These are phyloP conservation scores for Amphipoea lucens DNA, from an alignment of 2,888 invertebrate genomes.

Conservation along the genomic window DNA sequence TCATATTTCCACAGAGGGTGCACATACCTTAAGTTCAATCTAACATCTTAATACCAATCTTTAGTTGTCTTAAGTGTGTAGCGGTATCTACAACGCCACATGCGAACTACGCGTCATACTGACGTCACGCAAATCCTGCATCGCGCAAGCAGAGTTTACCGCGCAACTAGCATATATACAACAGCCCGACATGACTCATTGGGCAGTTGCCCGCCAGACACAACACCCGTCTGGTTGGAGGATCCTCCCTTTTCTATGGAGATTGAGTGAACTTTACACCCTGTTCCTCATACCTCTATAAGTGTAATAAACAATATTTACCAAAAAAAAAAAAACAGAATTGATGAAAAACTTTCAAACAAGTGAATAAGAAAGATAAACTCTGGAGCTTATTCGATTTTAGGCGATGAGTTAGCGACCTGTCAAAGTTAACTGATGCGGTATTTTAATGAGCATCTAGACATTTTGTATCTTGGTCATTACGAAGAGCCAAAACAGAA, in stretches of 20 bases:
- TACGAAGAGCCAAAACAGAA: slow-evolving; percentile 5
- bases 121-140: too few species aligned
- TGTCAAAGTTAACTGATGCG: slow-evolving; percentile 12
- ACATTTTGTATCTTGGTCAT: slow-evolving; percentile 2
- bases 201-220: too few species aligned
- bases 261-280: too few species aligned
- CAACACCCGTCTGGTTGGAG: too few species aligned
- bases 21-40: neutral
- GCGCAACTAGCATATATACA: too few species aligned
- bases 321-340: neutral
- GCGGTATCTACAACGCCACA: too few species aligned
- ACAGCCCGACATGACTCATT: too few species aligned
- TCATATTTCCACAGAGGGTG: neutral
- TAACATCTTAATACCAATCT: slow-evolving; percentile 16
- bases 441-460: slow-evolving; percentile 29
- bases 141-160: too few species aligned
- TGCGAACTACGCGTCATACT: too few species aligned
- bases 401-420: slow-evolving; percentile 14
- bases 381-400: slow-evolving; percentile 17
- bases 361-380: slow-evolving; percentile 7
- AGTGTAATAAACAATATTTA: neutral
- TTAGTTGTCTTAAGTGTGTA: neutral
- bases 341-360: neutral
- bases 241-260: too few species aligned
- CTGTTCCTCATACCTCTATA: too few species aligned